Conservation (phyloP, 2,797 vertebrate species). For the Chrysocyon brachyurus region DNA sequence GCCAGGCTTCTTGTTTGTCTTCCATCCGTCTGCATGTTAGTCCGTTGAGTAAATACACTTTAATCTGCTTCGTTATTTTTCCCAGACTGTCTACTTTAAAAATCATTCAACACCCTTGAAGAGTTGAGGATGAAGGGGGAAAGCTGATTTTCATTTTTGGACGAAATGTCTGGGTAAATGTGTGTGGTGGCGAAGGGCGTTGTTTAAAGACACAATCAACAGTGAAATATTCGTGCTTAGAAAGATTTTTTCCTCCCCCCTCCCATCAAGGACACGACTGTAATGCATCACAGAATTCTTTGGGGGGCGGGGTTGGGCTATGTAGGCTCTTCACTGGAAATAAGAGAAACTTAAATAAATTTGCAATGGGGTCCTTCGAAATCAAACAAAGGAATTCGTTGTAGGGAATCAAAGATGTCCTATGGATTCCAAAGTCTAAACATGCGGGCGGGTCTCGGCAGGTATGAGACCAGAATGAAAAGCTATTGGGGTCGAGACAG, state of each 20-base stretch:
- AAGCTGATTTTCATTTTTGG: constrained; percentile 22
- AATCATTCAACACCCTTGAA: constrained; percentile 65
- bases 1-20: constrained; percentile 1
- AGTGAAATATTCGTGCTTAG: background rate
- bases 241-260: background rate
- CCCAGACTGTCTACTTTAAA: constrained; percentile 68
- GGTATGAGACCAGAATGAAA: background rate
- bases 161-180: background rate
- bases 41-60: constrained; percentile 55
- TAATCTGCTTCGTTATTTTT: constrained; percentile 64
- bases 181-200: background rate
- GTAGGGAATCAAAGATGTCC: background rate
- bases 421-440: background rate
- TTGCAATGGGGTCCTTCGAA: background rate
- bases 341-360: background rate
- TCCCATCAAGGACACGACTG: background rate
- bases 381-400: background rate
- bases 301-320: background rate
- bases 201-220: background rate
- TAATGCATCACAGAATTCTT: background rate
- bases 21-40: background rate
- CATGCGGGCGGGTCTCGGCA: background rate
- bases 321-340: background rate
- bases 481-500: fast-evolving
- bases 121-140: background rate